phyloP scores from a whole-genome alignment of 1,140 invertebrate genomes.

The Tribolium castaneum region DNA sequence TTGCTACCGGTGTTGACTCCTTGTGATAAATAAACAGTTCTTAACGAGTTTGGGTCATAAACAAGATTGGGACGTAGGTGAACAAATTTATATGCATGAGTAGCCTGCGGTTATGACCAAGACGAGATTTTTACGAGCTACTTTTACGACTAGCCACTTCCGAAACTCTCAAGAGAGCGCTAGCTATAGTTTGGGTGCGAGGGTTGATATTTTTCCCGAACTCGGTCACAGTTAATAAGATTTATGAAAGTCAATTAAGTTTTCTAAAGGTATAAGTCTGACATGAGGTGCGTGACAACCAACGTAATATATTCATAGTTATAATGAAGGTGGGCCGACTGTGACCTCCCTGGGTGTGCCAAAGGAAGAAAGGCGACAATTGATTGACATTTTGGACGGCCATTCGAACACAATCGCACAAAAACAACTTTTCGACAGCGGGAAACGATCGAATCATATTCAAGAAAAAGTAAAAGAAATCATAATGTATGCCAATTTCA shows the following conservation, averaged over 20 bases:
- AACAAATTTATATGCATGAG: conserved; percentile 59
- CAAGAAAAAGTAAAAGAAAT: too few species aligned
- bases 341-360: conserved; percentile 46
- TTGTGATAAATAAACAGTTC: conserved; percentile 47
- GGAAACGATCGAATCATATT: too few species aligned
- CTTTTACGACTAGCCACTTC: conserved; percentile 47
- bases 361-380: conserved; percentile 35
- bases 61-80: conserved; percentile 54
- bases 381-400: conserved; percentile 50
- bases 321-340: conserved; percentile 43
- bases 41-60: conserved; percentile 56
- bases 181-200: not conserved
- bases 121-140: conserved; percentile 51
- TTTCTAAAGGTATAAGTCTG: conserved; percentile 41
- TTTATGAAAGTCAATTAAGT: conserved; percentile 50
- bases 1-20: conserved; percentile 50
- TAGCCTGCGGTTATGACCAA: conserved; percentile 50
- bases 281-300: conserved; percentile 47
- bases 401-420: not conserved
- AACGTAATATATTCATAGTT: conserved; percentile 49
- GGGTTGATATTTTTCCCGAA: not conserved
- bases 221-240: conserved; percentile 50
- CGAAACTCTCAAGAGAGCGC: conserved; percentile 39
- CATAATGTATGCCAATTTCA: too few species aligned
- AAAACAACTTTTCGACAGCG: too few species aligned